Evolutionary conservation across 2,797 vertebrate species (phyloP), one percentile per base, ranked within the genome.

Genomic region (Limnodromus scolopaceus): DNA sequence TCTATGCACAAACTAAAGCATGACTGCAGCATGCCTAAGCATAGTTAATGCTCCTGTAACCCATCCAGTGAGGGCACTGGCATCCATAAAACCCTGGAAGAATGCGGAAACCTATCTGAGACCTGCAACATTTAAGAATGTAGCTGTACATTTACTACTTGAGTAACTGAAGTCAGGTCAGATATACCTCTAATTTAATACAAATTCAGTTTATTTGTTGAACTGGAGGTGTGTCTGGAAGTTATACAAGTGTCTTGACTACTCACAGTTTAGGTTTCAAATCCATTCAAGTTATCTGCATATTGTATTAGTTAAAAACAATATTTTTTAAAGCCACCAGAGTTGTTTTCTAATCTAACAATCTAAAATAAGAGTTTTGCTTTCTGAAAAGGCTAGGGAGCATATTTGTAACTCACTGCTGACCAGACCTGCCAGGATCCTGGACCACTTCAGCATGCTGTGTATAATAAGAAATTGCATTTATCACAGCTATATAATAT

Each of bases 31-130:
- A 7, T 17, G 18, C 23, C 12, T 63, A 24, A 74, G 34, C 24
- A 22, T 27, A 4, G 0, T 9, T 22, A 19, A 10, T 32, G 4
- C 0, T 0, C 24, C 48, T 58, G 39, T 45, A 79, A 39, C n/a
- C 16, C 28, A 5, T 43, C 43, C n/a, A n/a, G 36, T 4, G 30
- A 22, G 45, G 34, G 28, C 45, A 19, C 17, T 43, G 55, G 13
- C 36, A 65, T 6, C 25, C n/a, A 23, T 17, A 25, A 65, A 70
- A 64, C 10, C 32, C 28, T 14, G 38, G 22, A 22, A 69, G 15
- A 54, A 65, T 2, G 8, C 10, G 53, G 16, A 72, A 39, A 71
- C 9, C 30, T 87, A 7, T 36, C 23, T n/a, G 30, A 72, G 34
- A 86, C 17, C 15, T 65, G 22, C 36, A 55, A 22, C 28, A 24